Base-by-base conservation (phyloP, 2,113 vertebrate genomes). In the Alligator mississippiensis region DNA sequence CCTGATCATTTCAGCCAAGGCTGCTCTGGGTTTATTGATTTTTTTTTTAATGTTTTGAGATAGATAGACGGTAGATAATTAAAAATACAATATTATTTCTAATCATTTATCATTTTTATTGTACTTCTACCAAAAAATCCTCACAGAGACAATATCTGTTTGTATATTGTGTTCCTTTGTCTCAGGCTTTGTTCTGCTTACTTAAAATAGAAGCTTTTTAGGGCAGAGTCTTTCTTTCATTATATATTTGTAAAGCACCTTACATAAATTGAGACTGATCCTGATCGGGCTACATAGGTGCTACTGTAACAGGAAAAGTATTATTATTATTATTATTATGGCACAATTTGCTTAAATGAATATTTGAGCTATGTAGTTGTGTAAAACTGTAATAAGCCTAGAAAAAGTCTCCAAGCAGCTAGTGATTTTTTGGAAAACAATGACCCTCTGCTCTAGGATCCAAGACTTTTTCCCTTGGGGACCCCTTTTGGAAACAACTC, bases 161-260 rank as follows among this genome's bases (percentile, higher is more conserved):
- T 4, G 28, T 2, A 21, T 5, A 47, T 22, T 88, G 58, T 66
- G 64, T 9, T 15, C 7, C 88, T 55, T 3, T 57, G 63, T 63
- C 18, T 80, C 28, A 22, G 0, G 57, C n/a, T 86, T 58, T 64
- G 25, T 72, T 0, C 0, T 30, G 18, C 55, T 87, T 77, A 7
- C 78, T 91, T 4, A 25, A 38, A 3, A 87, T 47, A 11, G 58
- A 96, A 16, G 59, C 60, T 66, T 88, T 78, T 76, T 24, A 61
- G 74, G 47, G 83, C 14, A 74, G 89, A 87, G 47, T 21, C 77
- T 76, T 13, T 58, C 76, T 64, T 47, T 72, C 24, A 72, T 47
- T 86, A 63, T 10, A 80, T 30, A 19, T 81, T 77, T 75, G 70
- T 63, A 55, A n/a, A 68, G 59, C 27, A 77, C 38, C 12, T 24